These are phyloP conservation scores for Hyperopisus bebe DNA, from an alignment of 2,113 vertebrate genomes.

Conservation along the genomic window DNA sequence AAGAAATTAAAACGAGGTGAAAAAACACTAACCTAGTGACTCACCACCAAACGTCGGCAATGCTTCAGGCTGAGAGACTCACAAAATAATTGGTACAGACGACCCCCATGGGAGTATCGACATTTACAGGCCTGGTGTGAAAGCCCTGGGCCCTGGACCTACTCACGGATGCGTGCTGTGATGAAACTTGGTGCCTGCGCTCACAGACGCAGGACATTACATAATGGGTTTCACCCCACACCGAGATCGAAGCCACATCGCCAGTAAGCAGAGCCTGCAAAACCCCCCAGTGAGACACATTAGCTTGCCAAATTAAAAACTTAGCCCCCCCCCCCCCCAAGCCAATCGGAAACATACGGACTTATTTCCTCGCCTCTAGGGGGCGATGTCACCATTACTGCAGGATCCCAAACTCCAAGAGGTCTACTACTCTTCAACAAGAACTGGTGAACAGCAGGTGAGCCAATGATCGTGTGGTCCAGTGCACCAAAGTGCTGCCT, in stretches of 20 bases:
- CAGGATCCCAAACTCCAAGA: neutral
- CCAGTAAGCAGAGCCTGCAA: neutral
- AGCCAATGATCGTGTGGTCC: neutral
- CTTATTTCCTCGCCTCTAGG: neutral
- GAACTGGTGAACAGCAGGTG: neutral
- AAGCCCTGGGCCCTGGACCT: neutral
- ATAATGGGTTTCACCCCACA: neutral
- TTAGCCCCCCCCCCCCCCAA: too few relatives aligned
- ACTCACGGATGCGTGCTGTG: neutral
- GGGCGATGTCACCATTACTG: neutral
- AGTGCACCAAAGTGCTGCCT: neutral
- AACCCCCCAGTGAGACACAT: neutral
- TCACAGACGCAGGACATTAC: neutral
- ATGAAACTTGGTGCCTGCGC: neutral
- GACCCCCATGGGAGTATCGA: neutral
- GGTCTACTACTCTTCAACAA: neutral
- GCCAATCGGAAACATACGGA: neutral
- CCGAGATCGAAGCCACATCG: neutral
- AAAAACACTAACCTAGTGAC: neutral
- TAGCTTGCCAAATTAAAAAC: neutral
- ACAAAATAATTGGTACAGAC: neutral
- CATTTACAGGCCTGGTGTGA: neutral
- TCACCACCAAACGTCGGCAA: neutral
- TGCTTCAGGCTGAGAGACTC: neutral
- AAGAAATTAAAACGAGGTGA: neutral